Conservation (phyloP, 2,888 invertebrate genomes). For the Micropterix aruncella region DNA sequence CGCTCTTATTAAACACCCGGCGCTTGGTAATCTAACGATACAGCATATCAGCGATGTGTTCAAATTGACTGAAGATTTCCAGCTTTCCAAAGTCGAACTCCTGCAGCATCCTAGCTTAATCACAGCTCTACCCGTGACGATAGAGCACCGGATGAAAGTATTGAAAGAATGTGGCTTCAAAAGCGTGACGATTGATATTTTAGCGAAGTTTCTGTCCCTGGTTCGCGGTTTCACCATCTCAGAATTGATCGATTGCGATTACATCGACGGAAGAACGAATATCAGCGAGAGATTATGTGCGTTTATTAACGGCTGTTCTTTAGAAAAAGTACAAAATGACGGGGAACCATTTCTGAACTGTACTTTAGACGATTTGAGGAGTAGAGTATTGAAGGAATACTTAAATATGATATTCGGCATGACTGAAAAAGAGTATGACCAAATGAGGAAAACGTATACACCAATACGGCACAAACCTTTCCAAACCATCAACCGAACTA, state of each 20-base stretch:
- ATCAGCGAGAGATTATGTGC: too few species aligned
- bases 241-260: too few species aligned
- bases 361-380: constrained; percentile 22
- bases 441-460: constrained; percentile 28
- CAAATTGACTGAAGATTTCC: too few species aligned
- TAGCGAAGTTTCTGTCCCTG: too few species aligned
- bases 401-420: constrained; percentile 29
- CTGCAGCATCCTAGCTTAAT: constrained; percentile 24
- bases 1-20: background rate
- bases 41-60: too few species aligned
- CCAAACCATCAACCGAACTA: constrained; percentile 24
- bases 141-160: constrained; percentile 25
- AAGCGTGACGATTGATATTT: constrained; percentile 18
- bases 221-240: too few species aligned
- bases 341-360: too few species aligned
- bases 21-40: background rate
- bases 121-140: constrained; percentile 24
- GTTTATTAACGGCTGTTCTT: too few species aligned
- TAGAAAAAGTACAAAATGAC: too few species aligned
- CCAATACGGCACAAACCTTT: constrained; percentile 32
- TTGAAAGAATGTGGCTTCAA: constrained; percentile 28
- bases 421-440: constrained; percentile 23
- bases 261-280: too few species aligned
- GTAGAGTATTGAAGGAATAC: constrained; percentile 32
- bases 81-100: too few species aligned